Evolutionary conservation across 2,113 vertebrate species (phyloP).

Genomic region (Sakesphorus luctuosus): DNA sequence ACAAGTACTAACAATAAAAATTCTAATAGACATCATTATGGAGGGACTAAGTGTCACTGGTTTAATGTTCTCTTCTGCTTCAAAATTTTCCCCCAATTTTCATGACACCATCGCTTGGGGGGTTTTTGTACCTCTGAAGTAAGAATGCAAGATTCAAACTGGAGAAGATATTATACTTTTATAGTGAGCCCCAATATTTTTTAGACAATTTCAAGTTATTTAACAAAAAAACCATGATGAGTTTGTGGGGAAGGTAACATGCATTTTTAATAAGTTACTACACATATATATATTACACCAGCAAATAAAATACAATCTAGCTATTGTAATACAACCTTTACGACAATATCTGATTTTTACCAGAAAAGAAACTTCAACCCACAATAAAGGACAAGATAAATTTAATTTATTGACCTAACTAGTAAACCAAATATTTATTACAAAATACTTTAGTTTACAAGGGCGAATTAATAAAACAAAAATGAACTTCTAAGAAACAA

Average conservation of each 20-base stretch:
- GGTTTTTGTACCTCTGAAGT: background rate
- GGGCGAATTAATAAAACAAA: background rate
- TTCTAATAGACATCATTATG: background rate
- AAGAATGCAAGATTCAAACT: background rate
- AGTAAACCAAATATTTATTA: background rate
- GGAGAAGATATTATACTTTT: background rate
- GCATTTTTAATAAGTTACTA: background rate
- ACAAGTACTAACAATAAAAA: background rate
- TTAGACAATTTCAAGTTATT: background rate
- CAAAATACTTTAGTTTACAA: background rate
- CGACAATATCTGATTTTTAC: background rate
- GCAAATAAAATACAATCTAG: background rate
- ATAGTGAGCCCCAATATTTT: background rate
- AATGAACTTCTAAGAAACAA: background rate
- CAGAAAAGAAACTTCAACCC: background rate
- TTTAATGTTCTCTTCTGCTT: background rate
- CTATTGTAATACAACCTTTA: background rate
- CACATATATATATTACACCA: background rate
- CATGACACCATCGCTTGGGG: background rate
- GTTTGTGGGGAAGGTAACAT: background rate
- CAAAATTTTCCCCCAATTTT: background rate
- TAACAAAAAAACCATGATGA: background rate
- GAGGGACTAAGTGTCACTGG: background rate
- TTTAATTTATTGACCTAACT: background rate
- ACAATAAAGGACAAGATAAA: background rate